Base-by-base conservation (phyloP, 2,113 vertebrate genomes). In the Pantherophis guttatus region DNA sequence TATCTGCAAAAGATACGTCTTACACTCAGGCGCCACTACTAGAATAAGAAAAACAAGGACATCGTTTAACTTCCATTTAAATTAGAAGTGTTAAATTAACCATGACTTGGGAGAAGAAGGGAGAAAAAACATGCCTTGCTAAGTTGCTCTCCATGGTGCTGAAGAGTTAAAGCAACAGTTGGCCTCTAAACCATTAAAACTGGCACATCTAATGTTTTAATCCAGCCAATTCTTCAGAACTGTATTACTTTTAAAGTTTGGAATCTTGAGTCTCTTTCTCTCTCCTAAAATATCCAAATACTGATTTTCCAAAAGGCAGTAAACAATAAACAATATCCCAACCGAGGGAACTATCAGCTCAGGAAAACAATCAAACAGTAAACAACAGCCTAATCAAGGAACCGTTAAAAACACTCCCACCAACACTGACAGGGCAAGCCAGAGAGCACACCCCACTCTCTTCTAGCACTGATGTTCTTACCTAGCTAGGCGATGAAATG, bases 131-230 rank as follows among this genome's bases (percentile, higher is more conserved):
- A 53, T 87, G 48, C 26, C 50, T 50, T 29, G 48, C n/a, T 54
- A 8, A 8, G 54, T n/a, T 91, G 75, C 91, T 91, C 33, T 91
- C 75, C 81, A 4, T 58, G 91, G 91, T 91, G 8, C 91, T 91
- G 91, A 86, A 48, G 8, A 1, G 90, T 3, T 26, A 57, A 24
- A 39, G 13, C 33, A 86, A 26, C 23, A 29, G 39, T 48, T 91
- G 75, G 8, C 17, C 17, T 39, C 15, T 81, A 21, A 81, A 17
- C 75, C n/a, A 39, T 70, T 17, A 7, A 13, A 70, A 13, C 65
- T 17, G 29, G 29, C 65, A 7, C 13, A 33, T 13, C 29, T 17
- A 70, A 70, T 70, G 4, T 33, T 70, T 70, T 70, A 7, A 33
- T 33, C 65, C 65, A 17, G 65, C 15, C 33, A 70, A 6, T 70